Percentiles rank a stretch among this genome's conserved stretches.
These are phyloP conservation scores for Creontiades dilutus DNA, from an alignment of 2,888 invertebrate species.

Conservation along the genomic window DNA sequence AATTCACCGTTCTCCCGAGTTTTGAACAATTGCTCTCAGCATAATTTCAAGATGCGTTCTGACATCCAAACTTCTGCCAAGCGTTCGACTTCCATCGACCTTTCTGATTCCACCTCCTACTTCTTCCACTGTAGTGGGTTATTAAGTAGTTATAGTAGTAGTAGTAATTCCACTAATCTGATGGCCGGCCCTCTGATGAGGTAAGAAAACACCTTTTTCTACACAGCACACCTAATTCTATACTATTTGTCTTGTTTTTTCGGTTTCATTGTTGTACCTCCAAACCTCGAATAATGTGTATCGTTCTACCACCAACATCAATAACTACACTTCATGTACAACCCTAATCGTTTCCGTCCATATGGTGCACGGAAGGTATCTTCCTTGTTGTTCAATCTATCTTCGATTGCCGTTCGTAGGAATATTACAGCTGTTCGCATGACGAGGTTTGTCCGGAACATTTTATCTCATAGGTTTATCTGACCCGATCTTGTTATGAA, in stretches of 20 bases:
- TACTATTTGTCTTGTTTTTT: not conserved
- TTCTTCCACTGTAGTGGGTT: constrained; percentile 48
- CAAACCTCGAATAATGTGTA: no score
- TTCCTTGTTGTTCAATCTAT: no score
- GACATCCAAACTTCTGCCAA: constrained; percentile 40
- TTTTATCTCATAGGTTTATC: no score
- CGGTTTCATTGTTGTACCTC: no score
- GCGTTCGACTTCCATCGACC: constrained; percentile 44
- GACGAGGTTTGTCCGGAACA: no score
- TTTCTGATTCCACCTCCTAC: constrained; percentile 42
- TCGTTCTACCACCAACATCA: no score
- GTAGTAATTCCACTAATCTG: constrained; percentile 67
- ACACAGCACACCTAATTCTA: not conserved
- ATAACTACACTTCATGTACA: no score
- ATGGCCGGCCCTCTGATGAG: constrained; percentile 66
- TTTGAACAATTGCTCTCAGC: not conserved
- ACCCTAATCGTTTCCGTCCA: no score
- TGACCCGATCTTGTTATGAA: no score
- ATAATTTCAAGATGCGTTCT: constrained; percentile 51
- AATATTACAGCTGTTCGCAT: no score
- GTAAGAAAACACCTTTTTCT: constrained; percentile 55
- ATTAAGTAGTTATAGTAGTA: constrained; percentile 67
- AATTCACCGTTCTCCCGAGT: not conserved
- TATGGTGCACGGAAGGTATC: no score
- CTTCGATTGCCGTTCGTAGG: no score